Evolutionary conservation across 2,113 vertebrate genomes (phyloP).

Genomic region (Piprites chloris): DNA sequence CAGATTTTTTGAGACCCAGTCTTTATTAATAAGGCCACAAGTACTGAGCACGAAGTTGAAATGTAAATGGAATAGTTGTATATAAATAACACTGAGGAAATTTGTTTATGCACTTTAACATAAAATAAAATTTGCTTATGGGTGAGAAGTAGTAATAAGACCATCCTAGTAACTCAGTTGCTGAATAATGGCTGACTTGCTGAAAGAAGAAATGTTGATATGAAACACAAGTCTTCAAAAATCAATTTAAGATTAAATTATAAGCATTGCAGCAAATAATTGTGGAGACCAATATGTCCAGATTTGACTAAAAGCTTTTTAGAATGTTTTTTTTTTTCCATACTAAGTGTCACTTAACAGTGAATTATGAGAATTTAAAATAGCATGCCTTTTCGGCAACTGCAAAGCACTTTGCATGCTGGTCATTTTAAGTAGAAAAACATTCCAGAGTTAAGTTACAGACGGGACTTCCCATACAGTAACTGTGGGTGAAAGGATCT

Average conservation of each 20-base stretch:
- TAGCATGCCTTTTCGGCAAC: not conserved
- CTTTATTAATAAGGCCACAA: not conserved
- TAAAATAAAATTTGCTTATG: not conserved
- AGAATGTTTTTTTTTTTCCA: not conserved
- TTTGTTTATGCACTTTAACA: constrained; percentile 23
- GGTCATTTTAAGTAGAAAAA: constrained; percentile 17
- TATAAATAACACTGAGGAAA: not conserved
- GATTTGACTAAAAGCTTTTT: constrained; percentile 42
- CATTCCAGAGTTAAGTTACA: constrained; percentile 53
- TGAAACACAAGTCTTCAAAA: not conserved
- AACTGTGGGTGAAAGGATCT: not conserved
- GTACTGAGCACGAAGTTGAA: not conserved
- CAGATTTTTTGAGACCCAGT: not conserved
- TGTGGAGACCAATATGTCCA: constrained; percentile 34
- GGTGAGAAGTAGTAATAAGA: not conserved
- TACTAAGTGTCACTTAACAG: not conserved
- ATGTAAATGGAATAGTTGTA: not conserved
- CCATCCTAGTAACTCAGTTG: not conserved
- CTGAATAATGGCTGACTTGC: not conserved
- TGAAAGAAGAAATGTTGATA: not conserved
- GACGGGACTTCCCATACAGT: not conserved
- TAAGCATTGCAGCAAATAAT: constrained; percentile 32
- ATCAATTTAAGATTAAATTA: not conserved
- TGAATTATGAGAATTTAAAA: not conserved
- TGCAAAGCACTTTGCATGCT: not conserved